Evolutionary conservation across 2,888 invertebrate species (phyloP), one percentile per base, ranked within the genome.

Genomic region (Timandra comae): DNA sequence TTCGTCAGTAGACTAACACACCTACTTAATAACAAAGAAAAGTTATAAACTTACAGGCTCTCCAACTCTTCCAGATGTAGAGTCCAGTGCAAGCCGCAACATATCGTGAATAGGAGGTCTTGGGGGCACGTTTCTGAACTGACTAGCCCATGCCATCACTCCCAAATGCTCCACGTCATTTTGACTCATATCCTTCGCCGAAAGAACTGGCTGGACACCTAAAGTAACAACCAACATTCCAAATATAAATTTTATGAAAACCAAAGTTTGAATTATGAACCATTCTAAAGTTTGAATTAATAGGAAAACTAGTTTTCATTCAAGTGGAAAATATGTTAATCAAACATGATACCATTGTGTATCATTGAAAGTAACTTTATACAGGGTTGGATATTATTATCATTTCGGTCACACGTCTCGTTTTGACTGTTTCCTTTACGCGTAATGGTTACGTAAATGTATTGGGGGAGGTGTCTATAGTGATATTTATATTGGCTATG

Each of bases 131-230:
- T 96, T 96, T 51, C 95, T 93, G 78, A 96, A 94, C 67, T 95
- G 91, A 0, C 98, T 95, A 0, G 96, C 95, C 78, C 98, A 98
- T 0, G 98, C 96, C 99, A 99, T 99, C 36, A 98, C 95, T 6
- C 97, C 98, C 49, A 99, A 87, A 84, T 98, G 98, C 66, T 99
- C 98, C 3, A 96, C 96, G 65, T 98, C 95, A 22, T 92, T 93
- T 69, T 96, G 96, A 21, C 96, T 93, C 93, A 99, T 95, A 63
- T 99, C 98, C 67, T 93, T 94, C 7, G 98, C 93, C 51, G 95
- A 91, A 37, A 99, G 80, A 24, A 98, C 91, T 2, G 97, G 96
- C 56, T 96, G 93, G 1, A 98, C 93, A 24, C 96, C 96, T 75
- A 49, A n/a, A n/a, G n/a, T n/a, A n/a, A n/a, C n/a, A n/a, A n/a